A percentile compares a stretch with the other conserved stretches of the same genome.
Conservation (phyloP, 1,140 invertebrate genomes). For the Heliothis virescens region DNA sequence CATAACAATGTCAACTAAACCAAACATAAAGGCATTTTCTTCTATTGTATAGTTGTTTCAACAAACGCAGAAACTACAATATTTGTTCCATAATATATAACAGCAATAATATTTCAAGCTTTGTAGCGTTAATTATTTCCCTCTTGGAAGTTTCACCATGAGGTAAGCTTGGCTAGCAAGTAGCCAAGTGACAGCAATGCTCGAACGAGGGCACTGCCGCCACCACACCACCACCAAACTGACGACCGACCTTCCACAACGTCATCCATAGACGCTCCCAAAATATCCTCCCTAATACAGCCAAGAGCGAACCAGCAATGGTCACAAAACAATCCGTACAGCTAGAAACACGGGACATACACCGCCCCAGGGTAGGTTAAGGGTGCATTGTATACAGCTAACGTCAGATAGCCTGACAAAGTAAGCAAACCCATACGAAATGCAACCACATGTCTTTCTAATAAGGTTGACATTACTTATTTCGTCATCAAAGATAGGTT, state of each 20-base stretch:
- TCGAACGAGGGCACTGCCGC: constrained; percentile 73
- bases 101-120: constrained; percentile 43
- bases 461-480: constrained; percentile 52
- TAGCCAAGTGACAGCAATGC: constrained; percentile 73
- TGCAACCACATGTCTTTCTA: neutral
- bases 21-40: neutral
- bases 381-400: constrained; percentile 81
- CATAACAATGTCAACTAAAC: neutral
- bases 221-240: constrained; percentile 49
- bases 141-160: constrained; percentile 66
- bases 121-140: constrained; percentile 51
- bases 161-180: constrained; percentile 68
- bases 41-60: neutral
- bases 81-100: constrained; percentile 27
- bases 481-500: constrained; percentile 39
- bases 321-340: constrained; percentile 45
- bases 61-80: neutral
- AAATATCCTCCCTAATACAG: neutral
- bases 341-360: constrained; percentile 51
- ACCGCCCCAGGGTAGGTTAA: constrained; percentile 78
- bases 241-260: neutral
- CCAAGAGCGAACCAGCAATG: constrained; percentile 60
- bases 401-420: constrained; percentile 68
- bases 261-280: constrained; percentile 54
- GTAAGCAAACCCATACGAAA: constrained; percentile 45